Conservation (phyloP, 2,888 invertebrate genomes). For the Philaethria dido region DNA sequence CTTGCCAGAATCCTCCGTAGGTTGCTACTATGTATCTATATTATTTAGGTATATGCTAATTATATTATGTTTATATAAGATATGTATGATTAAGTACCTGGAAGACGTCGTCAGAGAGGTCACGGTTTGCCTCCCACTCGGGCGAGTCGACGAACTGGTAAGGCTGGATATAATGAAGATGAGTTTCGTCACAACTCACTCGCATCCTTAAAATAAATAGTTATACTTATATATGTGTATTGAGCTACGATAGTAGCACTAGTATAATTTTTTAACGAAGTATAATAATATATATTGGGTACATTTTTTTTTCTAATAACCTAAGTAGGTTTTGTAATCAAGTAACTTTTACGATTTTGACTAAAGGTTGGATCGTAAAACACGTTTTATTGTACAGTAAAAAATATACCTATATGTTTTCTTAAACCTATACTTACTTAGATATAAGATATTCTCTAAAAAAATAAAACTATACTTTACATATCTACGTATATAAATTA, state of each 20-base stretch:
- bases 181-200: slow-evolving; percentile 92
- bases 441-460: neutral
- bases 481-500: neutral
- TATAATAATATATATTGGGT: neutral
- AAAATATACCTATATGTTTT: neutral
- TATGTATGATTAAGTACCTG: no score
- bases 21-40: no score
- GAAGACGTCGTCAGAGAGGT: slow-evolving; percentile 90
- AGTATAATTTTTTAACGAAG: neutral
- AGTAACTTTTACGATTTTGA: neutral
- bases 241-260: neutral
- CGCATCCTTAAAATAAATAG: slow-evolving; percentile 84
- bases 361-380: slow-evolving; percentile 6
- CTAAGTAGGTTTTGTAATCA: slow-evolving; percentile 6
- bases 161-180: slow-evolving; percentile 90
- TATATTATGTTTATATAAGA: no score
- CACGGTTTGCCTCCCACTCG: slow-evolving; percentile 93
- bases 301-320: slow-evolving; percentile 3
- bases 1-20: no score
- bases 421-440: neutral
- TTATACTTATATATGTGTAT: neutral
- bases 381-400: neutral
- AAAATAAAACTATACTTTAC: neutral
- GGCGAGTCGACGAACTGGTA: slow-evolving; percentile 96
- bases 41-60: no score